A percentile compares a stretch with the other conserved stretches of the same genome.
These are phyloP conservation scores for Xanthorhoe spadicearia DNA, from an alignment of 2,888 invertebrate genomes.

Conservation along the genomic window DNA sequence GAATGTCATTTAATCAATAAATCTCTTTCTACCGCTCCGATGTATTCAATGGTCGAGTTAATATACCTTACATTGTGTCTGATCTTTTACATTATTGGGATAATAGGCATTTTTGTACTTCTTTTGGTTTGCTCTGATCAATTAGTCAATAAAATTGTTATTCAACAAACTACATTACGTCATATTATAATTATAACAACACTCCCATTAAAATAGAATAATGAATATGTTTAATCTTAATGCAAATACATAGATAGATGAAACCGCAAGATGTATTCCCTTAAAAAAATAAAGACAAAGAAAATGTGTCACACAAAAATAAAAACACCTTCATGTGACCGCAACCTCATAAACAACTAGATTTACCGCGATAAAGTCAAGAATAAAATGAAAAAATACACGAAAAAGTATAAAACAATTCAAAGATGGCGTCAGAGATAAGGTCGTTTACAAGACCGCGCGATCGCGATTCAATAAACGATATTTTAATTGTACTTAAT, in stretches of 20 bases:
- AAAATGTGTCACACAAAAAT: slow-evolving; percentile 25
- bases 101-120: no score
- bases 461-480: slow-evolving; percentile 43
- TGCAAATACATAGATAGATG: background rate
- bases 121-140: no score
- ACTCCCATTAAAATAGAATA: background rate
- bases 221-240: background rate
- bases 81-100: no score
- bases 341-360: slow-evolving; percentile 43
- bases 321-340: slow-evolving; percentile 26
- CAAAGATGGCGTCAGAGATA: slow-evolving; percentile 46
- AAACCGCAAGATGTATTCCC: slow-evolving; percentile 12
- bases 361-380: slow-evolving; percentile 40
- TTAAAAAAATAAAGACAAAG: slow-evolving; percentile 22
- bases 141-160: no score
- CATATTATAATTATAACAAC: no score
- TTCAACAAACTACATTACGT: no score
- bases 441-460: slow-evolving; percentile 43
- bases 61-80: no score
- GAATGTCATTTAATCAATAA: no score
- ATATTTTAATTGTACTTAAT: slow-evolving; percentile 45
- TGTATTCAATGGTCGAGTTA: no score
- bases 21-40: no score
- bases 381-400: slow-evolving; percentile 22
- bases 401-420: slow-evolving; percentile 31